Percentiles rank a stretch among this genome's conserved stretches.
phyloP scores from a whole-genome alignment of 64 coral and sea anemone species.

The Hydrozoanthus tunicans region DNA sequence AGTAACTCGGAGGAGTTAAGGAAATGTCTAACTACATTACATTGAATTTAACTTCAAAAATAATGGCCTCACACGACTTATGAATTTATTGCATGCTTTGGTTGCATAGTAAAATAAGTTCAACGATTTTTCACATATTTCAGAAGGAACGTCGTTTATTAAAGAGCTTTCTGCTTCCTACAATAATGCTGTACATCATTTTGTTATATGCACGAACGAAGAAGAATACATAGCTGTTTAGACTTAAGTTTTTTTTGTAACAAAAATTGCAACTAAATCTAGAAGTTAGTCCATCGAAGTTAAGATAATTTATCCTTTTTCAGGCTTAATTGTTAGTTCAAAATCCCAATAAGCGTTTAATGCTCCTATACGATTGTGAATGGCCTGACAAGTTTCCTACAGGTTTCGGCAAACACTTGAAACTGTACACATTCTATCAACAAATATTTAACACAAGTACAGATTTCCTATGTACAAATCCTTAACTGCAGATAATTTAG shows the following conservation, averaged over 20 bases:
- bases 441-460: background rate
- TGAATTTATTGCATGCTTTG: too few species aligned
- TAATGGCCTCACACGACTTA: too few species aligned
- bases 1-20: too few species aligned
- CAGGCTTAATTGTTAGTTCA: background rate
- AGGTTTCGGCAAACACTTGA: background rate
- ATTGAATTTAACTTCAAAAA: background rate
- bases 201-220: constrained; percentile 28
- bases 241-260: background rate
- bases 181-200: background rate
- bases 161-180: constrained; percentile 9
- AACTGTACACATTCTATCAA: constrained; percentile 23
- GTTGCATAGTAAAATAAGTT: too few species aligned
- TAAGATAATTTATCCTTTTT: background rate
- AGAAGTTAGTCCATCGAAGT: background rate
- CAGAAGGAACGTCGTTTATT: constrained; percentile 20
- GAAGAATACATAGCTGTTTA: background rate
- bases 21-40: too few species aligned
- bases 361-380: background rate
- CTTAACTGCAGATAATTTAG: background rate
- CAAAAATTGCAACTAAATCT: background rate
- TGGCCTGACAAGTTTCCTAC: background rate
- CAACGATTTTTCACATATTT: background rate
- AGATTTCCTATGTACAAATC: constrained; percentile 24
- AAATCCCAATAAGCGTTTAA: background rate